Evolutionary conservation across 2,888 invertebrate genomes (phyloP).

Genomic region (Tipula lateralis): DNA sequence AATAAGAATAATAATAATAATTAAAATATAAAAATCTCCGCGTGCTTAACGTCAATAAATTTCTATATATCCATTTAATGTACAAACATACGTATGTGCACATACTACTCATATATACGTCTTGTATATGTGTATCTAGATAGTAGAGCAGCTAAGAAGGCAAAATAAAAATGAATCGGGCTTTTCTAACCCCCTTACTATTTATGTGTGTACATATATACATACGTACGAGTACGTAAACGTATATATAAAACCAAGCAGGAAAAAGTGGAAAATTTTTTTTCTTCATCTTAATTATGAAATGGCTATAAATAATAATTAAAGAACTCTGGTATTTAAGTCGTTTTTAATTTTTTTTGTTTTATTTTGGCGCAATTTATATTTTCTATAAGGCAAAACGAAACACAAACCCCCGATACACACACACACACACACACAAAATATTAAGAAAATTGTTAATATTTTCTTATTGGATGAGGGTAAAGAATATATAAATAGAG

Average conservation of each 20-base stretch:
- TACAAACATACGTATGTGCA: background rate
- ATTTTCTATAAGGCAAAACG: constrained; percentile 3
- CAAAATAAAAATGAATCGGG: background rate
- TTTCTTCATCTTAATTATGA: constrained; percentile 25
- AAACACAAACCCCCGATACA: background rate
- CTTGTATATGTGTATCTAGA: background rate
- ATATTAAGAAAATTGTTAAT: constrained; percentile 16
- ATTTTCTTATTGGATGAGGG: constrained; percentile 7
- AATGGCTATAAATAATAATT: constrained; percentile 31
- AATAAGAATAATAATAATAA: background rate
- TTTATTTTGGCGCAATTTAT: background rate
- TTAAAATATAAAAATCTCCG: constrained; percentile 24
- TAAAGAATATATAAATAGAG: background rate
- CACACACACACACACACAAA: background rate
- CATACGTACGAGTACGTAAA: no score
- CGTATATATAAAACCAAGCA: background rate
- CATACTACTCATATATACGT: background rate
- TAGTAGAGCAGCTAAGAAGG: background rate
- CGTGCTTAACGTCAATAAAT: constrained; percentile 19
- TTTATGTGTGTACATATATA: no score
- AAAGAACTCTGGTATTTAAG: constrained; percentile 31
- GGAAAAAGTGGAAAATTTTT: background rate
- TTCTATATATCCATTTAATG: background rate
- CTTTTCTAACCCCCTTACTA: background rate
- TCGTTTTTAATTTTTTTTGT: constrained; percentile 13